phyloP scores from a whole-genome alignment of 2,797 vertebrate genomes.

The Sciaenops ocellatus region DNA sequence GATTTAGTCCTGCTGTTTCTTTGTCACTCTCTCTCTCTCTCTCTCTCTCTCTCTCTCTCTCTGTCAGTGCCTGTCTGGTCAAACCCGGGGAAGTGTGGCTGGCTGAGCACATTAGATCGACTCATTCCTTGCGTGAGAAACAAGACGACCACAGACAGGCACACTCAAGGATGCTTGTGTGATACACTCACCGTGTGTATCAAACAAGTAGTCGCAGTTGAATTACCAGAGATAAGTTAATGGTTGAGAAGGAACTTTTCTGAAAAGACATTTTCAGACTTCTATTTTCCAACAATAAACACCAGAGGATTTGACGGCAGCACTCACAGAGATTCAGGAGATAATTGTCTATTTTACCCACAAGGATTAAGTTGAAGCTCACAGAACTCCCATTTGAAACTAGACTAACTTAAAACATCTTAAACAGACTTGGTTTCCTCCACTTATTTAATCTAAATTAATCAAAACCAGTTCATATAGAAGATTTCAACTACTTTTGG shows the following conservation, averaged over 20 bases:
- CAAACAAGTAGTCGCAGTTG: background rate
- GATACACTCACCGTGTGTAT: conserved; percentile 19
- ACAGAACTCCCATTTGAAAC: conserved; percentile 42
- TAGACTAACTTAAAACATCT: conserved; percentile 42
- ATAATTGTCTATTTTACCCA: conserved; percentile 50
- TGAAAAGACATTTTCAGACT: background rate
- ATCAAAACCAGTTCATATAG: conserved; percentile 34
- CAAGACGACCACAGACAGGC: conserved; percentile 31
- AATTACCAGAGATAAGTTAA: background rate
- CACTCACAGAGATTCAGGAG: conserved; percentile 9
- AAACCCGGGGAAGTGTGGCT: conserved; percentile 69
- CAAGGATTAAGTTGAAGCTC: conserved; percentile 45
- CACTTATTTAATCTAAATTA: conserved; percentile 28
- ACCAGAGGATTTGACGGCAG: background rate
- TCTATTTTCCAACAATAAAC: background rate
- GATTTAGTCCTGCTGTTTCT: conserved; percentile 31
- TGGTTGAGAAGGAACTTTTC: conserved; percentile 4
- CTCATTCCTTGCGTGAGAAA: conserved; percentile 81
- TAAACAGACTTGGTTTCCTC: conserved; percentile 16
- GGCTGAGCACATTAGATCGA: conserved; percentile 73
- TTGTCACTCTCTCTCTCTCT: background rate
- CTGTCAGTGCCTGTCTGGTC: conserved; percentile 56
- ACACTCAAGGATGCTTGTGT: conserved; percentile 19
- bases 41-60: background rate
- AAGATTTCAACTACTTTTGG: conserved; percentile 26